Percentiles rank a stretch among this genome's conserved stretches.
These are phyloP conservation scores for Pachyrhynchus sulphureomaculatus DNA, from an alignment of 1,140 invertebrate genomes.

Conservation along the genomic window DNA sequence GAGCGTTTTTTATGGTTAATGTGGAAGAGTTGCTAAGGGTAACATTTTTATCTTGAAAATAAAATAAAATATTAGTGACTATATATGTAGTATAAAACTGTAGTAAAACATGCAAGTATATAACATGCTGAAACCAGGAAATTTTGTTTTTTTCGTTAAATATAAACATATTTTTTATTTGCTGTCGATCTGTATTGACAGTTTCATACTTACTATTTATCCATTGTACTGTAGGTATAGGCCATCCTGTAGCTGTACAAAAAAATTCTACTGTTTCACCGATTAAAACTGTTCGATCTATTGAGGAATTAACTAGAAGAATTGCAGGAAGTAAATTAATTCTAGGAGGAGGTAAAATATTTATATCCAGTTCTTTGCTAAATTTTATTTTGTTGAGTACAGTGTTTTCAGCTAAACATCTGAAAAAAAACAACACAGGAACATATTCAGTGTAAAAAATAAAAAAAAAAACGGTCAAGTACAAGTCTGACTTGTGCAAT, in stretches of 20 bases:
- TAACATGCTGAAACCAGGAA: too few species aligned
- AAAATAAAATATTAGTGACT: slow-evolving; percentile 1
- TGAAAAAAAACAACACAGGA: slow-evolving; percentile 30
- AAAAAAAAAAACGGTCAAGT: too few species aligned
- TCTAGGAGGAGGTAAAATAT: slow-evolving; percentile 22
- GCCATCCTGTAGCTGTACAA: slow-evolving; percentile 44
- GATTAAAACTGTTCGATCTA: slow-evolving; percentile 36
- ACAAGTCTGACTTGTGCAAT: too few species aligned
- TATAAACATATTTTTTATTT: too few species aligned
- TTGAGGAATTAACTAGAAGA: slow-evolving; percentile 36
- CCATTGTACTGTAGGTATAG: slow-evolving; percentile 46
- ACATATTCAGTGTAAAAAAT: not conserved
- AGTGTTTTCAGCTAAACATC: slow-evolving; percentile 44
- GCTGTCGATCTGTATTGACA: too few species aligned
- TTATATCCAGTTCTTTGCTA: slow-evolving; percentile 37
- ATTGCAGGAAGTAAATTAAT: slow-evolving; percentile 31
- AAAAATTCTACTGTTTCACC: slow-evolving; percentile 39
- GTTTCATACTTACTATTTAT: slow-evolving; percentile 40
- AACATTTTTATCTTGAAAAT: slow-evolving; percentile 35
- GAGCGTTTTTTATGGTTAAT: slow-evolving; percentile 36
- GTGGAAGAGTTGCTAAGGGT: slow-evolving; percentile 39
- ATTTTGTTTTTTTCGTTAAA: too few species aligned
- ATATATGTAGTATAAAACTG: too few species aligned
- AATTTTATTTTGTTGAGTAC: slow-evolving; percentile 43
- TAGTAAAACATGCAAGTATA: too few species aligned